A percentile compares a stretch with the other conserved stretches of the same genome.
Evolutionary conservation across 2,797 vertebrate genomes (phyloP).

Genomic region (Halcyon smyrnensis): DNA sequence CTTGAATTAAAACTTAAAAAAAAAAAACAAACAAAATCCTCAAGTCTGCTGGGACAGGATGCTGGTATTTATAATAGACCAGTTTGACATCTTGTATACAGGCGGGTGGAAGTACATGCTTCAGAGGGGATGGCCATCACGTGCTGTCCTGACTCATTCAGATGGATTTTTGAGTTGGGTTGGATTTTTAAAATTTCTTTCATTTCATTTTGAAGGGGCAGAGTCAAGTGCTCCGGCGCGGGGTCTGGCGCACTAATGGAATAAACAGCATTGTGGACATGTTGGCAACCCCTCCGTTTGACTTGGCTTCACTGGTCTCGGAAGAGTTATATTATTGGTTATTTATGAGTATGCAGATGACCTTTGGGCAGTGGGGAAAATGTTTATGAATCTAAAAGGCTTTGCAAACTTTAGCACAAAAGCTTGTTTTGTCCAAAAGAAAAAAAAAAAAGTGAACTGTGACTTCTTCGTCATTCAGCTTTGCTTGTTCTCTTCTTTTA

Average conservation of each 20-base stretch:
- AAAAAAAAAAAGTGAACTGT: conserved; percentile 46
- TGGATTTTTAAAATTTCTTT: not conserved
- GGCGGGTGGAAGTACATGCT: not conserved
- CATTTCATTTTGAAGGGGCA: conserved; percentile 25
- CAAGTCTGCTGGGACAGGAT: not conserved
- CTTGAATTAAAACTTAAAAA: not conserved
- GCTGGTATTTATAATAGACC: conserved; percentile 17
- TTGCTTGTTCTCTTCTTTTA: conserved; percentile 2
- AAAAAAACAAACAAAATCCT: not conserved
- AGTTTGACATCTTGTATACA: not conserved
- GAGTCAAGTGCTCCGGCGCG: conserved; percentile 33
- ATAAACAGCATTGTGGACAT: conserved; percentile 55
- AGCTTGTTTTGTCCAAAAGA: conserved; percentile 52
- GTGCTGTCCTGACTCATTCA: conserved; percentile 30
- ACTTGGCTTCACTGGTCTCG: conserved; percentile 49
- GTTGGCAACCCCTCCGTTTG: conserved; percentile 54
- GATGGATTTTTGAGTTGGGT: conserved; percentile 32
- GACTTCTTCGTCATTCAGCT: conserved; percentile 40
- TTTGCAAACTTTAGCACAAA: conserved; percentile 33
- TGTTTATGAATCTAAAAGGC: conserved; percentile 65
- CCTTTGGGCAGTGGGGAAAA: conserved; percentile 51
- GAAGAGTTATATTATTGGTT: conserved; percentile 58
- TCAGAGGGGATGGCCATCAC: not conserved
- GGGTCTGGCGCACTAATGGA: conserved; percentile 27
- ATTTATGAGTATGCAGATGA: conserved; percentile 62